Evolutionary conservation across 92 coral and sea anemone species (phyloP), one percentile per base, ranked within the genome.

Genomic region (Blastomussa wellsi): DNA sequence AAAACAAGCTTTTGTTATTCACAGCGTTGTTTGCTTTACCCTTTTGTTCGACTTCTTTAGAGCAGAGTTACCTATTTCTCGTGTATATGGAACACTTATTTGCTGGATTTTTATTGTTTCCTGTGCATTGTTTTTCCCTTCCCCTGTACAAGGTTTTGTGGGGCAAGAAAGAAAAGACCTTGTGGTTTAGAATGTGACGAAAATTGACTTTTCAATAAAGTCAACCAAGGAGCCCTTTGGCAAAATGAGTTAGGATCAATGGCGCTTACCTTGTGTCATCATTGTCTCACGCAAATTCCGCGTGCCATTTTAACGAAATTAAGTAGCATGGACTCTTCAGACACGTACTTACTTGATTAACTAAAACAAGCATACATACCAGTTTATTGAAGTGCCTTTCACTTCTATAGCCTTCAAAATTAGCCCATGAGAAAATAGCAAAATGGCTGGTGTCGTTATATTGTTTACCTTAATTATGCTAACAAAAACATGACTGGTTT

Each of bases 1-100:
- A 83, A 83, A 82, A 31, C 71, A 74, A 55, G 29, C 81, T 32
- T 57, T 83, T 74, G 87, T 83, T 22, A 74, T 41, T 24, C 87
- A 41, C 48, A 73, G 72, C 48, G 71, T 57, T 83, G 81, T 83
- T 83, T 83, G 81, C 81, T 39, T 74, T 39, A 24, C 74, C 47
- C 62, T 41, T 83, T 83, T 68, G 62, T 15, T 51, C 47, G 19
- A 14, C 59, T 33, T 17, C 32, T 7, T 37, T 74, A 19, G n/a
- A 31, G 17, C 73, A 0, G 12, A 13, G 48, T 74, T 66, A 36
- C 33, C 69, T 59, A 74, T 83, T 74, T 57, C 71, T 37, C 74
- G 48, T 41, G 74, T 74, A 42, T 41, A 60, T 76, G 47, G 80
- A 31, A 29, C 72, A 74, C 60, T 83, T 76, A 83, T 19, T 57